Conservation (phyloP, 1,140 invertebrate genomes). For the Lepidurus couesii region DNA sequence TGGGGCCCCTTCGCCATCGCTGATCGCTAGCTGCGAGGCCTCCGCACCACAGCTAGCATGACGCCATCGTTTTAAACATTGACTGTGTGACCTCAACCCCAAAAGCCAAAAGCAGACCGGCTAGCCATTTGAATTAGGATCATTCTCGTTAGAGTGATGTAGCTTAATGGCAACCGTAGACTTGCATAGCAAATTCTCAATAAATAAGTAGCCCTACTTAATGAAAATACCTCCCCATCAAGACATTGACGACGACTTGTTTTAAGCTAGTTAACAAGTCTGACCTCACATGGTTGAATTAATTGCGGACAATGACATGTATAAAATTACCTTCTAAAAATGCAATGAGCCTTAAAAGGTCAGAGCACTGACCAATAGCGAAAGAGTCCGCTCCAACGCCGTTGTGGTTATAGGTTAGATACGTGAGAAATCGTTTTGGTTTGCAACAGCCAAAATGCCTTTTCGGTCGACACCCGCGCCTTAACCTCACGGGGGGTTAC, state of each 20-base stretch:
- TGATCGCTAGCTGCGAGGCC: background rate
- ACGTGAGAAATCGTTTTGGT: background rate
- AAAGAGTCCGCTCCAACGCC: background rate
- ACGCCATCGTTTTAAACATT: slow-evolving; percentile 8
- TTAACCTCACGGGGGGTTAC: background rate
- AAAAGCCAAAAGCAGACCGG: background rate
- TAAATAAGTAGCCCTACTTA: no score
- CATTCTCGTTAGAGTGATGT: no score
- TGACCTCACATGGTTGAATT: no score
- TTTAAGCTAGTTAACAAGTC: no score
- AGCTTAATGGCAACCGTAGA: no score
- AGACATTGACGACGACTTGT: no score
- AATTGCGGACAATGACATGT: no score
- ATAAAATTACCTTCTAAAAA: no score
- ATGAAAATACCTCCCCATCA: no score
- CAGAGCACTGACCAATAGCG: background rate
- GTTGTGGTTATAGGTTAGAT: background rate
- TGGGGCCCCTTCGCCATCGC: slow-evolving; percentile 9
- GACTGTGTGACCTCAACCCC: background rate
- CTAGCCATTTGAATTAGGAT: background rate
- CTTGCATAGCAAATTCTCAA: no score
- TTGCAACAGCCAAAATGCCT: background rate
- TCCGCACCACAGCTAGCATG: background rate
- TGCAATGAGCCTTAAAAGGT: no score
- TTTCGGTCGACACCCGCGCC: slow-evolving; percentile 1